phyloP scores from a whole-genome alignment of 2,888 invertebrate genomes.

The Hemaris fuciformis region DNA sequence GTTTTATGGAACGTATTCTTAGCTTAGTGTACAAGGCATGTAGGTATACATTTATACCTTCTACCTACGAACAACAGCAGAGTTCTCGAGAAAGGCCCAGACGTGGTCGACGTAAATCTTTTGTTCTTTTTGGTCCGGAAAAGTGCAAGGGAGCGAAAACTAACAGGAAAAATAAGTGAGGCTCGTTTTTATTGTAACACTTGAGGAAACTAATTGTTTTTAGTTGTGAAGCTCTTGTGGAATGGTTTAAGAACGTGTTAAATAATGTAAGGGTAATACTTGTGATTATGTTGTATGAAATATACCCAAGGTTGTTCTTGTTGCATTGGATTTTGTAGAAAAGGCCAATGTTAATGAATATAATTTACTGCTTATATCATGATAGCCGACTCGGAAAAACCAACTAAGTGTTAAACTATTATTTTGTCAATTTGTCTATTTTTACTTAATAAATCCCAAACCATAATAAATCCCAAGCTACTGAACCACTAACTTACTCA shows the following conservation, averaged over 20 bases:
- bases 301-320: too few relatives aligned
- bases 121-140: constrained; percentile 61
- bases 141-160: constrained; percentile 71
- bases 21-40: constrained; percentile 30
- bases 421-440: too few relatives aligned
- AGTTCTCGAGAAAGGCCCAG: constrained; percentile 51
- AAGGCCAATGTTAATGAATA: too few relatives aligned
- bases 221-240: constrained; percentile 20
- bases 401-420: too few relatives aligned
- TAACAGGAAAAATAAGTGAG: constrained; percentile 60
- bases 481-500: not conserved
- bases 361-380: too few relatives aligned
- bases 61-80: constrained; percentile 37
- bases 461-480: not conserved
- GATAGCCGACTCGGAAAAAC: too few relatives aligned
- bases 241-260: not conserved
- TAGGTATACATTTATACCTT: constrained; percentile 21
- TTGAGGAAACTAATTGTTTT: constrained; percentile 67
- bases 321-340: too few relatives aligned
- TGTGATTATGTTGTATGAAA: not conserved
- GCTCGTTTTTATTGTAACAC: constrained; percentile 54
- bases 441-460: not conserved
- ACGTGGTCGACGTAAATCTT: constrained; percentile 65
- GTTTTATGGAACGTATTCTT: constrained; percentile 15
- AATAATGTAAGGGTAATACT: not conserved